Base-by-base conservation (phyloP, 2,888 invertebrate species). In the Rhagonycha lutea region DNA sequence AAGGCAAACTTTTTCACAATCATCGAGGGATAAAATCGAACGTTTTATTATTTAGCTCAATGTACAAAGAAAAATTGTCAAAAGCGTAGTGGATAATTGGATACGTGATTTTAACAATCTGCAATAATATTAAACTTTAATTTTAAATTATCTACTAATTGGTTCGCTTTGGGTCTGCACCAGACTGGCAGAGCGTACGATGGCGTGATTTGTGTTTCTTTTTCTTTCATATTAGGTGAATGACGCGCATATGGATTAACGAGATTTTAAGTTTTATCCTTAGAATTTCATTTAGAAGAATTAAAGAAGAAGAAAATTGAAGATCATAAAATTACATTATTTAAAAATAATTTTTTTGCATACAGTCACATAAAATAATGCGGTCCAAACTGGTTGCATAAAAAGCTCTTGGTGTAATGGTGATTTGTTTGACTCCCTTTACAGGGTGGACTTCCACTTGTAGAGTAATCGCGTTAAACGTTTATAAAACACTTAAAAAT, bases 1-100 rank as follows among this genome's bases (percentile, higher is more conserved):
- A 75, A 78, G 80, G 77, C 75, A 78, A 65, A 80, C 74, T 78
- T 78, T 77, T 79, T 72, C 75, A 74, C 47, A n/a, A 47, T 72
- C 29, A 24, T 65, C 14, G 24, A 32, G 62, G 68, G 65, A 74
- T 74, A 77, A 77, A 71, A 72, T 74, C n/a, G 72, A 72, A 69
- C 72, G 24, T 69, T 65, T 32, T 29, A 23, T 65, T 69, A 71
- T 72, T 72, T 68, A 14, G n/a, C 14, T 18, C n/a, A n/a, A 18
- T 8, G 7, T 23, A 69, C 28, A 74, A 70, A 29, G 28, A 60
- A 24, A 18, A 47, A 18, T 32, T 61, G 47, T 63, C 70, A 65
- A 29, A 65, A 70, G 60, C 47, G 60, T 62, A 69, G 8, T 61
- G 70, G 70, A 61, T 68, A 28, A 69, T 70, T 74, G 74, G 67